Percentiles rank a stretch among this genome's conserved stretches.
These are phyloP conservation scores for Ephydatia muelleri DNA, from an alignment of 37 sponge, comb jelly and placozoan species.

Conservation along the genomic window DNA sequence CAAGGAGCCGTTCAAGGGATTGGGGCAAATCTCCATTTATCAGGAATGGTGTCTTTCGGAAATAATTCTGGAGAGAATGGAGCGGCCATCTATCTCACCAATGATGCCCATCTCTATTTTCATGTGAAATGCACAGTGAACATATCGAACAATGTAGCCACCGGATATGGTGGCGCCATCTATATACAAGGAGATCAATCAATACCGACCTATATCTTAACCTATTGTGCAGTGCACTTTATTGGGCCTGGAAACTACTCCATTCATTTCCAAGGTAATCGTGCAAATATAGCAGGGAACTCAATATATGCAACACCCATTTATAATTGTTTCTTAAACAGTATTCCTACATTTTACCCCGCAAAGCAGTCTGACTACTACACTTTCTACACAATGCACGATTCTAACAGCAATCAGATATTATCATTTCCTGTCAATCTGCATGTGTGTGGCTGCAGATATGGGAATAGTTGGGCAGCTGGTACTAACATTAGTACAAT, in stretches of 20 bases:
- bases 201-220: neutral
- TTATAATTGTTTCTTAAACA: slow-evolving; percentile 27
- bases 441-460: too few species aligned
- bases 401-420: too few species aligned
- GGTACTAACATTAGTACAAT: too few species aligned
- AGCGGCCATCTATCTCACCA: slow-evolving; percentile 24
- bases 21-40: slow-evolving; percentile 19
- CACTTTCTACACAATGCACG: too few species aligned
- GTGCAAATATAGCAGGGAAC: slow-evolving; percentile 20
- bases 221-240: neutral
- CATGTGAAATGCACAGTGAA: slow-evolving; percentile 12
- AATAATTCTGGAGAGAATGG: slow-evolving; percentile 32
- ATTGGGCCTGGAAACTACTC: neutral
- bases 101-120: slow-evolving; percentile 22
- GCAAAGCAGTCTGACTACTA: too few species aligned
- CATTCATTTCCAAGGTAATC: slow-evolving; percentile 18
- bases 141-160: slow-evolving; percentile 6
- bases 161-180: slow-evolving; percentile 33
- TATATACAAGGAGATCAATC: slow-evolving; percentile 25
- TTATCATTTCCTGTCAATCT: too few species aligned
- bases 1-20: slow-evolving; percentile 10
- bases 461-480: too few species aligned
- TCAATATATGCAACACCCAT: slow-evolving; percentile 41
- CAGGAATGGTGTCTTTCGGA: slow-evolving; percentile 13
- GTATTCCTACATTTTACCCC: too few species aligned